These are phyloP conservation scores for Dermolepida albohirtum DNA, from an alignment of 2,888 invertebrate genomes.

Conservation along the genomic window DNA sequence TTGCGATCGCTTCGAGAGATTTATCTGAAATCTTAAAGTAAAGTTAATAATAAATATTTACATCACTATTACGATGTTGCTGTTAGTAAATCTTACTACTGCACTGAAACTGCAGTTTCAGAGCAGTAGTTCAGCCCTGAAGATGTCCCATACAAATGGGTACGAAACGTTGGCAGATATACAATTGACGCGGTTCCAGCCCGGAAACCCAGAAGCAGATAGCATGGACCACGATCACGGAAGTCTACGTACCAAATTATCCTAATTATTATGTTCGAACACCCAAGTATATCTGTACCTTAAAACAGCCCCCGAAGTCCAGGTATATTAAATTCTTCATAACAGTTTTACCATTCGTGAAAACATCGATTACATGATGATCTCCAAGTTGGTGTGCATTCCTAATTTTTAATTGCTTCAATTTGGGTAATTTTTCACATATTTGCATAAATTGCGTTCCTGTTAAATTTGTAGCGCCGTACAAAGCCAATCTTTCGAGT, in stretches of 20 bases:
- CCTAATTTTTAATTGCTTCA: conserved; percentile 51
- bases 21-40: conserved; percentile 47
- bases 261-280: too few species aligned
- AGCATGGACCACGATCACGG: too few species aligned
- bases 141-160: too few species aligned
- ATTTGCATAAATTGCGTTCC: conserved; percentile 49
- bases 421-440: conserved; percentile 47
- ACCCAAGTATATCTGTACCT: conserved; percentile 45
- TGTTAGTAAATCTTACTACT: too few species aligned
- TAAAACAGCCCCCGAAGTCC: conserved; percentile 53
- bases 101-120: too few species aligned
- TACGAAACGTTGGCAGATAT: too few species aligned
- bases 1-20: conserved; percentile 49
- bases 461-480: conserved; percentile 51
- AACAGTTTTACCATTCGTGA: conserved; percentile 43
- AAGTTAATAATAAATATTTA: conserved; percentile 12
- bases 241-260: too few species aligned
- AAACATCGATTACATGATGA: conserved; percentile 46
- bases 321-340: conserved; percentile 49
- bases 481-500: conserved; percentile 49
- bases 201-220: too few species aligned
- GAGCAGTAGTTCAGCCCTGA: too few species aligned
- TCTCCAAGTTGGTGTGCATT: conserved; percentile 52
- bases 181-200: too few species aligned
- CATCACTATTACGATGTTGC: too few species aligned